Base-by-base conservation (phyloP, 2,797 vertebrate species). In the Sylvilagus floridanus region DNA sequence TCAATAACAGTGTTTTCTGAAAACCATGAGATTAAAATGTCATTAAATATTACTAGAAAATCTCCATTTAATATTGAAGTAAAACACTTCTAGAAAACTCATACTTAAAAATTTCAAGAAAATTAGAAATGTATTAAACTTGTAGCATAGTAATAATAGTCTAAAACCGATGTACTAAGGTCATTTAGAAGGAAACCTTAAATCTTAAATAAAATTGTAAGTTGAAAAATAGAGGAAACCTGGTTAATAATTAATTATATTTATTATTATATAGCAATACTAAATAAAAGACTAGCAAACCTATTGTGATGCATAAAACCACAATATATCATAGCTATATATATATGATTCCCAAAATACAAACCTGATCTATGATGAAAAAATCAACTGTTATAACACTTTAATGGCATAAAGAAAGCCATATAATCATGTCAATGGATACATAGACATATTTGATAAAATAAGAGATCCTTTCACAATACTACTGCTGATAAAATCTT, bases 201-300 rank as follows among this genome's bases (percentile, higher is more conserved):
- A 26, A 60, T 17, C 12, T 84, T 75, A 68, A 73, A 57, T 75
- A 75, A 54, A 62, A 54, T 2, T 16, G 24, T 81, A 75, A 30
- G 62, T 68, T 42, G 75, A 88, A 85, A 84, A 95, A 66, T 62
- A 16, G 88, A 79, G 7, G 54, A 88, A 68, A 14, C 66, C n/a
- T 35, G 13, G 16, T 32, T 77, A 50, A 50, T n/a, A 50, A 69
- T 84, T 69, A 76, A 37, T 47, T n/a, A 47, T 19, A 78, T 75
- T 52, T 13, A 9, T 68, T 68, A 50, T 52, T 9, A 90, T 42
- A 7, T 42, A 28, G 89, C 22, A 68, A 75, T 75, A 17, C 22
- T 37, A 71, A 84, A 63, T 71, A 22, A 75, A 89, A 63, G n/a
- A 62, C 35, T 28, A 88, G 65, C 24, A 72, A 92, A 78, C 50